Evolutionary conservation across 2,888 invertebrate species (phyloP), one percentile per base, ranked within the genome.

Genomic region (Platypus cylindrus): DNA sequence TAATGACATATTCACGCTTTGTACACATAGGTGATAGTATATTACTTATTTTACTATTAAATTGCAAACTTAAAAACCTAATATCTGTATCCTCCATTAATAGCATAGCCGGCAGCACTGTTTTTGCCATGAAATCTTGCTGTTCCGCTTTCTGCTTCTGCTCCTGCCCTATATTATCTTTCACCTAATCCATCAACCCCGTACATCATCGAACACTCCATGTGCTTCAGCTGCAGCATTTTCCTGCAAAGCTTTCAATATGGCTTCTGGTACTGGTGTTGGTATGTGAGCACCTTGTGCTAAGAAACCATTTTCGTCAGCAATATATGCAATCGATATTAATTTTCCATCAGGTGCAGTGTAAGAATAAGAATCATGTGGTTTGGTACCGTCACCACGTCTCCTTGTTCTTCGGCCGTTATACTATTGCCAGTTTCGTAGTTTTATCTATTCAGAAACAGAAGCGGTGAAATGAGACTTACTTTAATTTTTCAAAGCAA

Each of bases 401-500:
- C 51, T 5, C 56, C 56, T 34, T 52, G 49, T 47, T 56, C 55
- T 40, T 55, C 50, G 8, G 54, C 68, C 11, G 54, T 53, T 43
- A 70, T 69, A 20, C 70, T 69, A 48, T 71, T 68, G 15, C 68
- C 70, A 11, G 71, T 70, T 55, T 71, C 71, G 42, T 70, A 72
- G 30, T 60, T 60, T 44, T 36, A 54, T 36, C 49, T 43, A 23
- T n/a, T n/a, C n/a, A n/a, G n/a, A n/a, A 11, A 16, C 11, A 3
- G 15, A 20, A n/a, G n/a, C n/a, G n/a, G n/a, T n/a, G n/a, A n/a
- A n/a, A n/a, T n/a, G n/a, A n/a, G n/a, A n/a, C n/a, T n/a, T n/a
- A n/a, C n/a, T n/a, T n/a, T n/a, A n/a, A n/a, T n/a, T n/a, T n/a
- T n/a, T n/a, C n/a, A n/a, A n/a, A n/a, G n/a, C n/a, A n/a, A n/a